These are phyloP conservation scores for Acanthurus leucopareius DNA, from an alignment of 2,797 vertebrate species.

Conservation along the genomic window DNA sequence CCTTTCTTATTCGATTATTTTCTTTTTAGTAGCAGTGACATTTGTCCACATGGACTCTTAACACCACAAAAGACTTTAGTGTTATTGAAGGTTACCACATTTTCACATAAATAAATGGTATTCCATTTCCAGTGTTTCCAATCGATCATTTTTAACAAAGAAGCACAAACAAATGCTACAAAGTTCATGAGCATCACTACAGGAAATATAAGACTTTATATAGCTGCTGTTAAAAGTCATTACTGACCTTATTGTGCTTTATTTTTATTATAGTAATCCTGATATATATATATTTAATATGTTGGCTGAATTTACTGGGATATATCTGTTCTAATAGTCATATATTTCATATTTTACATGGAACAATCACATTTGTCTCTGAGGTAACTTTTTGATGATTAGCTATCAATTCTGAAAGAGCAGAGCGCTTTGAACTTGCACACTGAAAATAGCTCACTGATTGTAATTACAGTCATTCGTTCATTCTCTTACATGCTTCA, in stretches of 20 bases:
- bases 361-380: background rate
- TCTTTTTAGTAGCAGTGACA: background rate
- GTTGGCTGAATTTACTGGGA: background rate
- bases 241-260: background rate
- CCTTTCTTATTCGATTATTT: background rate
- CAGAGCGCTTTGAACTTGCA: background rate
- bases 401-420: constrained; percentile 1
- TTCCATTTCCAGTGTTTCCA: no score
- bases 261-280: background rate
- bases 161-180: background rate
- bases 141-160: no score
- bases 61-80: background rate
- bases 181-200: background rate
- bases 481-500: constrained; percentile 18
- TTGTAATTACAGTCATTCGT: constrained; percentile 44
- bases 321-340: no score
- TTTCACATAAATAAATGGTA: no score
- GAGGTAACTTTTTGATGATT: constrained; percentile 7
- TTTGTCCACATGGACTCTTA: background rate
- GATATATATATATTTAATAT: no score
- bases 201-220: background rate
- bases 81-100: background rate
- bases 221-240: no score
- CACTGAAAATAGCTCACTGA: constrained; percentile 29
- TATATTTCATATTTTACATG: background rate